Evolutionary conservation across 2,113 vertebrate genomes (phyloP).

Genomic region (Peromyscus polionotus): DNA sequence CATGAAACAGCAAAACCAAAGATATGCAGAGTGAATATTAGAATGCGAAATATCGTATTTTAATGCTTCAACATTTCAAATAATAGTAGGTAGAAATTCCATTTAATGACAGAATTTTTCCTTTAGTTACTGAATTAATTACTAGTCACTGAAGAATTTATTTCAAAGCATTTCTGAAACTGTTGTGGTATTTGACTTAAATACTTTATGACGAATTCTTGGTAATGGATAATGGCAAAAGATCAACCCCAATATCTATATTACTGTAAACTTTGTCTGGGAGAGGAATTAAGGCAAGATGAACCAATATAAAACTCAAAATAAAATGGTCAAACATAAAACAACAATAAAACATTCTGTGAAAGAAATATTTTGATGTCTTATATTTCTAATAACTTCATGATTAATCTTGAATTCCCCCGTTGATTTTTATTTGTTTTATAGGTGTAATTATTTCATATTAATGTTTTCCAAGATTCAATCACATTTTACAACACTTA

Average conservation of each 20-base stretch:
- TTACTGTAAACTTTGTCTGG: background rate
- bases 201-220: background rate
- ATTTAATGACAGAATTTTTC: background rate
- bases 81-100: constrained; percentile 4
- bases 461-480: background rate
- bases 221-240: background rate
- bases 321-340: background rate
- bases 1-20: background rate
- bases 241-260: background rate
- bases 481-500: background rate
- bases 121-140: no score
- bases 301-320: background rate
- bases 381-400: background rate
- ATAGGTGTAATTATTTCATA: background rate
- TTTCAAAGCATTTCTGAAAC: background rate
- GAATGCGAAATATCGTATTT: background rate
- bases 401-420: background rate
- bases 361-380: background rate
- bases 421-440: background rate
- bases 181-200: background rate
- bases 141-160: background rate
- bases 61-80: constrained; percentile 27
- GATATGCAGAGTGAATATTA: background rate
- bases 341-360: background rate
- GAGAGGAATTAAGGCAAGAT: background rate